A percentile compares a stretch with the other conserved stretches of the same genome.
phyloP scores from a whole-genome alignment of 2,797 vertebrate genomes.

The Cyprinodon diabolis region DNA sequence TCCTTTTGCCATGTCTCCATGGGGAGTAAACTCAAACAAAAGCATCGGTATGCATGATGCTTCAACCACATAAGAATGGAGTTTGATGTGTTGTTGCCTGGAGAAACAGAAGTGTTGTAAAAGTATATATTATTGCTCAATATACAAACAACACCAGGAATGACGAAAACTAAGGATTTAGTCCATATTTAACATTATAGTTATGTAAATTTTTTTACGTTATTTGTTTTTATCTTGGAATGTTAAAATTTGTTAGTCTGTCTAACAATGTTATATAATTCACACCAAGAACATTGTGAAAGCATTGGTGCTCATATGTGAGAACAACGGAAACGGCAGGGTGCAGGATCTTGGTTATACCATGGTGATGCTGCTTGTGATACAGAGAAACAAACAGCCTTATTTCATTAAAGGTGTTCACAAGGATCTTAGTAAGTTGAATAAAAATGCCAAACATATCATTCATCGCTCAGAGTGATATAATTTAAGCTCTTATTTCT shows the following conservation, averaged over 20 bases:
- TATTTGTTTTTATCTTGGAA: neutral
- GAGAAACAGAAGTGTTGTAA: slow-evolving; percentile 13
- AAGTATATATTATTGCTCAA: slow-evolving; percentile 29
- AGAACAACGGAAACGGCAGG: neutral
- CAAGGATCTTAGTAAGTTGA: neutral
- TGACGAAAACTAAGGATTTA: slow-evolving; percentile 8
- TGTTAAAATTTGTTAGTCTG: neutral
- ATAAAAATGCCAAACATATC: neutral
- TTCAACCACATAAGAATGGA: slow-evolving; percentile 6
- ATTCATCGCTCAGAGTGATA: too few relatives aligned
- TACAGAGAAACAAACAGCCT: neutral
- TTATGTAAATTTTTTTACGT: too few relatives aligned
- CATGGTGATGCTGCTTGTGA: neutral
- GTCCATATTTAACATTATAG: neutral
- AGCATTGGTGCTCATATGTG: neutral
- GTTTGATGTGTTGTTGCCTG: slow-evolving; percentile 18
- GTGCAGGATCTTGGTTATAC: neutral
- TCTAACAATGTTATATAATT: neutral
- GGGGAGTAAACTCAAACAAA: slow-evolving; percentile 35
- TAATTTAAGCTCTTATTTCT: too few relatives aligned
- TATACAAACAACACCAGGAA: slow-evolving; percentile 21
- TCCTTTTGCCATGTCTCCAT: slow-evolving; percentile 14
- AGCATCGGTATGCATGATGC: slow-evolving; percentile 16
- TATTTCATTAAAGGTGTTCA: neutral
- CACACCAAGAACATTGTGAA: neutral